Evolutionary conservation across 2,888 invertebrate genomes (phyloP), one percentile per base, ranked within the genome.

Genomic region (Drosophila subquinaria): DNA sequence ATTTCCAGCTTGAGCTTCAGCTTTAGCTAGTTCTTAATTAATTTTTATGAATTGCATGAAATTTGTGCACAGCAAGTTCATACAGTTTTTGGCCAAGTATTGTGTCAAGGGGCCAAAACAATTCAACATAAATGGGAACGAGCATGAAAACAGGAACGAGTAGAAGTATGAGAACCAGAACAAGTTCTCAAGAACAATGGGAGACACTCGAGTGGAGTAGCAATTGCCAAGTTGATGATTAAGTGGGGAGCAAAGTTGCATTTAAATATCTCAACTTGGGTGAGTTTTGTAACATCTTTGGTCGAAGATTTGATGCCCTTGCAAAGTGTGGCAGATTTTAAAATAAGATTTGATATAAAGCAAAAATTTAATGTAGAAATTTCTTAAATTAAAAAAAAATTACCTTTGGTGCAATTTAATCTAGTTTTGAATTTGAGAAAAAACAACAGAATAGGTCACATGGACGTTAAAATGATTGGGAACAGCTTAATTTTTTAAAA

Each of bases 41-140:
- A 88, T 85, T 85, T 88, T 81, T 83, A 86, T 85, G 83, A 88
- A 88, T 86, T 88, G 81, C 81, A 79, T 73, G 66, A 79, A 82
- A 73, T 85, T 68, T 76, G 27, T 65, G 40, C 82, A 55, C 73
- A 73, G 71, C 64, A 59, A 79, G 70, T 73, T 83, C 66, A 73
- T 57, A 38, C 17, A 38, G 45, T 17, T 77, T 86, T 77, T 86
- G 33, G 88, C 69, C 81, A 76, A 82, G 82, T 73, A 69, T 69
- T 67, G 65, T 61, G 68, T 69, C 76, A 57, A 79, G 75, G 45
- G 40, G 48, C 23, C 59, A 42, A 42, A 11, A 57, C 27, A 48
- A 35, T 30, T 30, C 30, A 8, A 30, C 8, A 30, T 30, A 30
- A 30, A 30, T 30, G 15, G 11, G 53, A 38, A 13, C 27, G 2